Conservation (phyloP, 2,113 vertebrate species). For the Connochaetes taurinus region DNA sequence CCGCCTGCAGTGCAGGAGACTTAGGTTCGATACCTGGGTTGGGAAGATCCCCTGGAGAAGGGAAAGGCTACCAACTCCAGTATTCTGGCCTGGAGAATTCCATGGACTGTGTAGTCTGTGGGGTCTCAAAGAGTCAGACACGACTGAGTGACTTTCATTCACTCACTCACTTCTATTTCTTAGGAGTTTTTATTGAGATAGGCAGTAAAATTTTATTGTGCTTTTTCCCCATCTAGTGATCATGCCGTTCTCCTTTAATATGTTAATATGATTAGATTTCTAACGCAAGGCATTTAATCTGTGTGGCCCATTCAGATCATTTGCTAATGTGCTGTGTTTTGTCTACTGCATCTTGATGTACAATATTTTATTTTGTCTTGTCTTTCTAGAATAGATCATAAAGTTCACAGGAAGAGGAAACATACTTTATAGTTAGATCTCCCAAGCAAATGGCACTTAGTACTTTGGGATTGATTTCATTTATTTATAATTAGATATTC, state of each 20-base stretch:
- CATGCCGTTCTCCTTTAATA: background rate
- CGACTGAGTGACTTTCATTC: background rate
- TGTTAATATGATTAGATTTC: background rate
- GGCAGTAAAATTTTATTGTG: background rate
- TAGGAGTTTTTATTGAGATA: background rate
- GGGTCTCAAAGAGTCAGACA: background rate
- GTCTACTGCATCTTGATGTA: background rate
- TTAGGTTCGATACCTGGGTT: background rate
- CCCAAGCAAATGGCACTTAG: background rate
- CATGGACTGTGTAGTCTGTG: background rate
- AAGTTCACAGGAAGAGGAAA: background rate
- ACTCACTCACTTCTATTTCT: background rate
- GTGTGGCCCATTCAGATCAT: background rate
- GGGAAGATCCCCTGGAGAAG: background rate
- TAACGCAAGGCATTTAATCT: background rate
- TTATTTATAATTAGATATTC: background rate
- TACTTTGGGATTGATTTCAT: background rate
- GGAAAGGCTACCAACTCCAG: background rate
- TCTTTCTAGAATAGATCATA: background rate
- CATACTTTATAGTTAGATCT: background rate
- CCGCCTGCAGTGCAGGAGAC: background rate
- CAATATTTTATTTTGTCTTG: background rate
- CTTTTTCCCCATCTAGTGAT: background rate
- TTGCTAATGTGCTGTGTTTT: background rate
- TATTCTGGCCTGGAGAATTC: background rate